A percentile compares a stretch with the other conserved stretches of the same genome.
Conservation (phyloP, 2,113 vertebrate genomes). For the Ginglymostoma cirratum region DNA sequence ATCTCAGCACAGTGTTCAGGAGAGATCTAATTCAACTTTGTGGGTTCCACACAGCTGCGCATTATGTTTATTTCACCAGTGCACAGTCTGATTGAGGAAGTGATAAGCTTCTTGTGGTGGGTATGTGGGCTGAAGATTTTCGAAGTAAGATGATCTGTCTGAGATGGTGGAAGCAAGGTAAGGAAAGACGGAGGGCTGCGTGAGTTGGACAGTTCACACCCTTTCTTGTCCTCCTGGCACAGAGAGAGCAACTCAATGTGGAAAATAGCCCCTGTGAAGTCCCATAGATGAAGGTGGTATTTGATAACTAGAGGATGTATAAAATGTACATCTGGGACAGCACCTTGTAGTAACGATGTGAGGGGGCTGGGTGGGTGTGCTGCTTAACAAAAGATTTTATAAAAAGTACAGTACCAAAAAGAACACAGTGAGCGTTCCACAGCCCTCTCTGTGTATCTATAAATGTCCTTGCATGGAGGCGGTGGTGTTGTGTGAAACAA, state of each 20-base stretch:
- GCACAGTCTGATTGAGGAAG: neutral
- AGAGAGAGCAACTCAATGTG: neutral
- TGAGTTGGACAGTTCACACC: neutral
- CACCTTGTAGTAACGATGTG: neutral
- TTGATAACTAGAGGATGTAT: neutral
- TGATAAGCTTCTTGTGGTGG: slow-evolving; percentile 16
- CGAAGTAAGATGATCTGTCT: neutral
- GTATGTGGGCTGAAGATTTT: slow-evolving; percentile 11
- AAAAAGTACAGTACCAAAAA: neutral
- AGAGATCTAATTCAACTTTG: neutral
- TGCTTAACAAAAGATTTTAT: too few relatives aligned
- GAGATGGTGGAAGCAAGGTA: neutral
- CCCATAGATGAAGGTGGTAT: neutral
- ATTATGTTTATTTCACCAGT: neutral
- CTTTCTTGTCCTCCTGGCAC: neutral
- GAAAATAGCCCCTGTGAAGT: neutral
- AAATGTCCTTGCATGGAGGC: neutral
- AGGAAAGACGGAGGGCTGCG: neutral
- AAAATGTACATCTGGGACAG: neutral
- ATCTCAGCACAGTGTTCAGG: neutral
- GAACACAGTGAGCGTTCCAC: neutral
- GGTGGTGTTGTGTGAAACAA: neutral
- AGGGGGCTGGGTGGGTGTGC: neutral
- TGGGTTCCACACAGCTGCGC: slow-evolving; percentile 4
- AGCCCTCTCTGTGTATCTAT: neutral